A percentile compares a stretch with the other conserved stretches of the same genome.
Evolutionary conservation across 1,140 invertebrate species (phyloP).

Genomic region (Halictus rubicundus): DNA sequence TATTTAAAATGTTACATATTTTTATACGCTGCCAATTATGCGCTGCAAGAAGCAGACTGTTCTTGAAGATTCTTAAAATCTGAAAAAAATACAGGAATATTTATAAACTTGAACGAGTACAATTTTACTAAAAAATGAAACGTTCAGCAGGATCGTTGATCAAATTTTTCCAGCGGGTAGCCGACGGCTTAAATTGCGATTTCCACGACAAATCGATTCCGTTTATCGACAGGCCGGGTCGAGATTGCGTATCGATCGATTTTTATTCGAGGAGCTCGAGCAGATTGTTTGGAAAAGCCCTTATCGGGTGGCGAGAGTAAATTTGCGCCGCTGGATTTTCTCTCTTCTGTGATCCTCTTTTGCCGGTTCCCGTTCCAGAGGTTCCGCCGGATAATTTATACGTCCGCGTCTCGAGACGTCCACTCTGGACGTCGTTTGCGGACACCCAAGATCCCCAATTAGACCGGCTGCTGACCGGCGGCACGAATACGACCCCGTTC

Average conservation of each 20-base stretch:
- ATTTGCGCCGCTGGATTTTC: not conserved
- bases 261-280: not conserved
- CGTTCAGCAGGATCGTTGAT: no score
- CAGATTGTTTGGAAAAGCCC: conserved; percentile 8
- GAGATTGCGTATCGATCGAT: not conserved
- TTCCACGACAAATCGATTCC: conserved; percentile 10
- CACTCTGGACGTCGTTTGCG: not conserved
- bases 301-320: not conserved
- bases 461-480: not conserved
- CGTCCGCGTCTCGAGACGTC: not conserved
- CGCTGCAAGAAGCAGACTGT: no score
- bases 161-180: not conserved
- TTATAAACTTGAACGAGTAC: no score
- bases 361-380: not conserved
- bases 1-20: no score
- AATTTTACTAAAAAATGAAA: no score
- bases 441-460: conserved; percentile 16
- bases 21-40: no score
- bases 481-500: conserved; percentile 23
- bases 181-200: not conserved
- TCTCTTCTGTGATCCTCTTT: not conserved
- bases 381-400: not conserved
- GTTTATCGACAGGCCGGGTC: not conserved
- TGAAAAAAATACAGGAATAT: no score
- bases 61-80: no score